These are phyloP conservation scores for Tichodroma muraria DNA, from an alignment of 2,113 vertebrate species.

Conservation along the genomic window DNA sequence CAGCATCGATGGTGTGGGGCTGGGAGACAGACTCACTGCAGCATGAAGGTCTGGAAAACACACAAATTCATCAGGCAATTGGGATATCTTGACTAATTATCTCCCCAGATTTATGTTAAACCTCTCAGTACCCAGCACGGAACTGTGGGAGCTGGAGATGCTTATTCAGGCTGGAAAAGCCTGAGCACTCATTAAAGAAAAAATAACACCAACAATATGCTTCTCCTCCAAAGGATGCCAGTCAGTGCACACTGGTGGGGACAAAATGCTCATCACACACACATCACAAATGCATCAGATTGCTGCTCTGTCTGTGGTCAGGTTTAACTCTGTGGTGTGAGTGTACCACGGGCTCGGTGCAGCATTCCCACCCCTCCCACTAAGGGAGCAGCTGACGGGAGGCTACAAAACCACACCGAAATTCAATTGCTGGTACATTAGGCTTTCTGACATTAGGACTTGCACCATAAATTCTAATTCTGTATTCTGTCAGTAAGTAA, in stretches of 20 bases:
- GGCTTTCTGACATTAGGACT: constrained; percentile 51
- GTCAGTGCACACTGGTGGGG: not conserved
- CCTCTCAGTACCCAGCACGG: not conserved
- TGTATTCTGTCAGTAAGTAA: constrained; percentile 66
- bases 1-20: rapidly evolving
- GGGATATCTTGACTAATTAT: not conserved
- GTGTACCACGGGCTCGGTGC: not conserved
- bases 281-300: not conserved
- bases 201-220: not conserved
- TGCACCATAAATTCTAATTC: constrained; percentile 65
- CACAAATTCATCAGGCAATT: not conserved
- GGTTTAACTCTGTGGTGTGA: not conserved
- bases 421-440: constrained; percentile 55
- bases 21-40: not conserved
- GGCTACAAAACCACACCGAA: not conserved
- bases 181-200: not conserved
- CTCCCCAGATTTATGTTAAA: not conserved
- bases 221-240: not conserved
- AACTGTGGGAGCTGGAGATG: not conserved
- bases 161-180: not conserved
- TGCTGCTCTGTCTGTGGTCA: not conserved
- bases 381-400: not conserved
- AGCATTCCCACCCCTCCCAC: constrained; percentile 40
- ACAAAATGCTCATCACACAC: not conserved
- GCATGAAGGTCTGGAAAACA: not conserved